phyloP scores from a whole-genome alignment of 1,140 invertebrate species.

The Belonocnema kinseyi region DNA sequence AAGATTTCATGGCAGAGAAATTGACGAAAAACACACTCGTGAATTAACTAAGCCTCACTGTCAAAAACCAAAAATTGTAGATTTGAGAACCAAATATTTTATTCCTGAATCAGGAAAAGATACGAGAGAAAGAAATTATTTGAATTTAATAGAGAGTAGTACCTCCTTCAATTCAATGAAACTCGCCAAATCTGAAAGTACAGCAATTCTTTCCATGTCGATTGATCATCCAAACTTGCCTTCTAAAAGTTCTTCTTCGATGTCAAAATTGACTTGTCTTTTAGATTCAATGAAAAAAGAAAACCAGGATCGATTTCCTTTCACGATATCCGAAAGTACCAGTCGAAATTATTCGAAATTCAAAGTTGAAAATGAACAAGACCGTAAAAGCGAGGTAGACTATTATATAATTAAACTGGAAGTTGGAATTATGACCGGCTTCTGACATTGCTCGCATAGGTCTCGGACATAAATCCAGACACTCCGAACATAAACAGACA shows the following conservation, averaged over 20 bases:
- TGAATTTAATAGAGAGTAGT: constrained; percentile 12
- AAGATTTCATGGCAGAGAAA: not conserved
- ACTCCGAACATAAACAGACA: too few relatives aligned
- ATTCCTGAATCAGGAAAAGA: too few relatives aligned
- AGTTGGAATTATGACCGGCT: too few relatives aligned
- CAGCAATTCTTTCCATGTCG: constrained; percentile 38
- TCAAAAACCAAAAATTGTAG: not conserved
- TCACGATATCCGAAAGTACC: constrained; percentile 58
- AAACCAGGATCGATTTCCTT: constrained; percentile 61
- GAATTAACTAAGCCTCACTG: not conserved
- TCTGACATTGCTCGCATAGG: too few relatives aligned
- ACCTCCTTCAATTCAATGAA: constrained; percentile 15
- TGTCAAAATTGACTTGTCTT: constrained; percentile 45
- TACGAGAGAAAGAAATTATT: too few relatives aligned
- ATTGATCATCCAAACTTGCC: constrained; percentile 30
- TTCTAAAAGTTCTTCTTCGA: constrained; percentile 45
- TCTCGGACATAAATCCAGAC: too few relatives aligned
- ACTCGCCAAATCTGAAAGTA: constrained; percentile 45
- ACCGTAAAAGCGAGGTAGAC: constrained; percentile 29
- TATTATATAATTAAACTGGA: not conserved
- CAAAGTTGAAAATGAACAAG: constrained; percentile 8
- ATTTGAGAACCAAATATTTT: not conserved
- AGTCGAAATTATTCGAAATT: constrained; percentile 37
- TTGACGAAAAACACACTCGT: not conserved
- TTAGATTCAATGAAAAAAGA: constrained; percentile 47